These are phyloP conservation scores for Agapornis canus DNA, from an alignment of 2,797 vertebrate species.

Conservation along the genomic window DNA sequence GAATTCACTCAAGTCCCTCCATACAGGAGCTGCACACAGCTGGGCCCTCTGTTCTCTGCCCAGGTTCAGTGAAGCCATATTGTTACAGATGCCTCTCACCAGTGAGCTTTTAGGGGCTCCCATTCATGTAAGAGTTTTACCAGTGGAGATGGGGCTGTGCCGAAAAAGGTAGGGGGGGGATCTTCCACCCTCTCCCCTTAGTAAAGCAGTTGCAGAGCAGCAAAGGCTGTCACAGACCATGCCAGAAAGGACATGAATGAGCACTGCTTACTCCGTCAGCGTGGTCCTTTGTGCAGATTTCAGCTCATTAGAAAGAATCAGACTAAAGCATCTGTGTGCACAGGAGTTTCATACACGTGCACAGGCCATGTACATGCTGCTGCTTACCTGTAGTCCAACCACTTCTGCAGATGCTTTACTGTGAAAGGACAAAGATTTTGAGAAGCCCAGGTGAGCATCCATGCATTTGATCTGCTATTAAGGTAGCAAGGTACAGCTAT, in stretches of 20 bases:
- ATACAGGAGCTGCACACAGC: accelerated
- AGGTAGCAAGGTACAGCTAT: background rate
- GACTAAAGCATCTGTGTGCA: background rate
- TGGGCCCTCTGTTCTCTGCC: background rate
- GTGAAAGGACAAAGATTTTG: background rate
- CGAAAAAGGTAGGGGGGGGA: background rate
- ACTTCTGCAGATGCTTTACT: background rate
- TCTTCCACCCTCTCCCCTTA: background rate
- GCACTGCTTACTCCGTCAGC: background rate
- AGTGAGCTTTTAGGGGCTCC: background rate
- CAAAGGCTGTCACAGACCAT: background rate
- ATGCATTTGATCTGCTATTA: background rate
- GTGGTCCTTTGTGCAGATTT: background rate
- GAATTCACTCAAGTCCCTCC: background rate
- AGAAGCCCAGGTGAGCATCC: background rate
- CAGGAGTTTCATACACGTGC: accelerated
- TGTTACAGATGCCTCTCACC: background rate
- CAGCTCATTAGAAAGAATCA: background rate
- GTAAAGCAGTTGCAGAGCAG: background rate
- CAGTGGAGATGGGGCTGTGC: background rate
- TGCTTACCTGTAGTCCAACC: background rate
- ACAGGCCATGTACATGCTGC: background rate
- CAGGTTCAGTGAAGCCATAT: accelerated
- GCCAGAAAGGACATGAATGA: background rate
- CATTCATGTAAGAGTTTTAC: background rate